phyloP scores from a whole-genome alignment of 35 echinoderm and acorn worm genomes.

The Patiria miniata region DNA sequence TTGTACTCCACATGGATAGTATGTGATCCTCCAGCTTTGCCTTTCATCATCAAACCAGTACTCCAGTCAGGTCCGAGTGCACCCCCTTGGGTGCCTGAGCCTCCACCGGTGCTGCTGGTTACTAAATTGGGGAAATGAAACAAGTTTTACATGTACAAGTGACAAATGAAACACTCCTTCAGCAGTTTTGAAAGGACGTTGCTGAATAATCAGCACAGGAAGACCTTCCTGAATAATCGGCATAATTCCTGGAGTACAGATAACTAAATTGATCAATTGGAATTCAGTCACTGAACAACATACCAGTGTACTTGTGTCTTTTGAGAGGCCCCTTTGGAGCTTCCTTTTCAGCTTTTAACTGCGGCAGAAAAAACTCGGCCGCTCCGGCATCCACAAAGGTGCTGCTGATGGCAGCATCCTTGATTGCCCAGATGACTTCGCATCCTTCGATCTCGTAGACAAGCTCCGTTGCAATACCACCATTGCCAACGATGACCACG shows the following conservation, averaged over 20 bases:
- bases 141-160: neutral
- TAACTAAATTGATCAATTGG: too few relatives aligned
- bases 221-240: too few relatives aligned
- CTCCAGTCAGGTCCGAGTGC: conserved; percentile 98
- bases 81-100: conserved; percentile 48
- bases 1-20: conserved; percentile 90
- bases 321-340: conserved; percentile 63
- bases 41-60: conserved; percentile 76
- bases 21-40: conserved; percentile 47
- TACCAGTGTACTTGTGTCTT: conserved; percentile 90
- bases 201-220: too few relatives aligned
- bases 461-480: conserved; percentile 96
- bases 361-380: conserved; percentile 86
- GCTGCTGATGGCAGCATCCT: conserved; percentile 82
- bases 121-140: neutral
- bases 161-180: too few relatives aligned
- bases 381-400: conserved; percentile 86
- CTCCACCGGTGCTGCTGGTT: neutral
- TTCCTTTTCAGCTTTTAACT: conserved; percentile 65
- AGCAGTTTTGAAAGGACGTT: too few relatives aligned
- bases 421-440: conserved; percentile 90
- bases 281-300: neutral
- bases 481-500: conserved; percentile 84
- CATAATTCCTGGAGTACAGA: too few relatives aligned
- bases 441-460: conserved; percentile 92